Evolutionary conservation across 1,140 invertebrate genomes (phyloP), one percentile per base, ranked within the genome.

Genomic region (Drosophila pruinosa): DNA sequence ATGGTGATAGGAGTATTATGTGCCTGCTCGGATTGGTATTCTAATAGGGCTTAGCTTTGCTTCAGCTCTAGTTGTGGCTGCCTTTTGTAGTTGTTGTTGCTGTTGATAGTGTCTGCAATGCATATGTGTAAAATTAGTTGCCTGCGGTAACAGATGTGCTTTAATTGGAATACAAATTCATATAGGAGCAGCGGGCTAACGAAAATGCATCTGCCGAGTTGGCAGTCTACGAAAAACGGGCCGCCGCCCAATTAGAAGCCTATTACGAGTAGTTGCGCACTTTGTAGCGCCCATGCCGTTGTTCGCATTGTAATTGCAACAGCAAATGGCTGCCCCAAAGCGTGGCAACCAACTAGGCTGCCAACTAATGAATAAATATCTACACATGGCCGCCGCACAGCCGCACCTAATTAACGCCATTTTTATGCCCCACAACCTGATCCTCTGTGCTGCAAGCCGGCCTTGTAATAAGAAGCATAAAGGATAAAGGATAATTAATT

Each of bases 311-410:
- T 62, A 68, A 71, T 69, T 63, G 58, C 65, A 36, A 56, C 15
- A 45, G 22, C 28, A 38, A 69, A 59, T 39, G 45, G 39, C 36
- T 45, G 45, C 24, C 67, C 67, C 64, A 62, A 56, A 74, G 77
- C 72, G 3, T 63, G 26, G 24, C 57, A 74, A 72, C 81, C 65
- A 79, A 85, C 78, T 71, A 78, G 62, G 36, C 63, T 64, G 72
- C 72, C 81, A 63, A 72, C 81, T 85, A 85, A 85, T 85, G 80
- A 85, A 85, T 86, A 86, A 85, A 86, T 85, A 67, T 80, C 28
- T 65, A 34, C 45, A 62, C 17, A 8, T 41, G 15, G 21, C 14
- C 1, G 6, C 10, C 6, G 4, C 10, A 38, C n/a, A 36, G 50
- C 50, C 14, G 36, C 28, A 21, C 17, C 61, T 38, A 65, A 57